phyloP scores from a whole-genome alignment of 2,797 vertebrate genomes.

The Remorina albescens region DNA sequence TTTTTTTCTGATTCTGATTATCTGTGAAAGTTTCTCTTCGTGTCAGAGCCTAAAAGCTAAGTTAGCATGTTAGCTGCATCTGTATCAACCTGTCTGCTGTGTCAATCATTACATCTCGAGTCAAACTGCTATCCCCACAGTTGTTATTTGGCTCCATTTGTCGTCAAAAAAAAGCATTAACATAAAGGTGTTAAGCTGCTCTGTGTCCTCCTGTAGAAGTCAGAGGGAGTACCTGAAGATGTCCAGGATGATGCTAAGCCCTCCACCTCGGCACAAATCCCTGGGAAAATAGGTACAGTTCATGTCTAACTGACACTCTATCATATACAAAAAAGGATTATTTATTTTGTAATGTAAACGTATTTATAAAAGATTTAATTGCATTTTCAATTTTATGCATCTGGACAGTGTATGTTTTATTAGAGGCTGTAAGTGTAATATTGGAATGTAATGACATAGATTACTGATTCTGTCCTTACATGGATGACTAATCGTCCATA shows the following conservation, averaged over 20 bases:
- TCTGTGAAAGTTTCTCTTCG: background rate
- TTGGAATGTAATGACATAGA: no score
- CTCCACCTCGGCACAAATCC: constrained; percentile 64
- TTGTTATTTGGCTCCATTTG: background rate
- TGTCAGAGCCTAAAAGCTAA: background rate
- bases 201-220: constrained; percentile 37
- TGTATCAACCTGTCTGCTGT: background rate
- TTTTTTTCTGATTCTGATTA: no score
- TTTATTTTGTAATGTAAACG: no score
- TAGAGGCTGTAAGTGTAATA: no score
- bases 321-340: no score
- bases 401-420: no score
- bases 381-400: no score
- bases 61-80: background rate
- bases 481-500: no score
- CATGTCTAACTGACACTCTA: background rate
- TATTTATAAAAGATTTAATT: no score
- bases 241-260: constrained; percentile 63
- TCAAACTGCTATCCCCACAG: background rate
- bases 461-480: no score
- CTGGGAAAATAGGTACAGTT: constrained; percentile 33
- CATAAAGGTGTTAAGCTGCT: fast-evolving
- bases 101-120: background rate
- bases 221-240: constrained; percentile 16
- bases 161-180: background rate